Evolutionary conservation across 1,140 invertebrate species (phyloP).

Genomic region (Arion vulgaris): DNA sequence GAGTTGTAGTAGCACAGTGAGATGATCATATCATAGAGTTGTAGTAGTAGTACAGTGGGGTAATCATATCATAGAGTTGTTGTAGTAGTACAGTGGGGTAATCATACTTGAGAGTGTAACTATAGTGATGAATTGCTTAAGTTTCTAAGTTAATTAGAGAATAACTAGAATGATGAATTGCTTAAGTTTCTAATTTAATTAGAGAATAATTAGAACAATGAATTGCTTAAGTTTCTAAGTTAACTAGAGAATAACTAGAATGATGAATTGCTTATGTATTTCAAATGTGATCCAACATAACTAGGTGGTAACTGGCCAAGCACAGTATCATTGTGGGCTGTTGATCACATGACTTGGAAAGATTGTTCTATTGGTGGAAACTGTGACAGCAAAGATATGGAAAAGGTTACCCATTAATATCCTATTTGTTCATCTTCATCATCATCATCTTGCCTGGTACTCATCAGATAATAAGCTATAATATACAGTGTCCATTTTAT

Average conservation of each 20-base stretch:
- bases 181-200: too few relatives aligned
- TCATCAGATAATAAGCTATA: background rate
- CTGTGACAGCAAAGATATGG: slow-evolving; percentile 16
- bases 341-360: slow-evolving; percentile 89
- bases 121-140: too few relatives aligned
- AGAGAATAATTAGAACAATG: too few relatives aligned
- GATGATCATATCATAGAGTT: background rate
- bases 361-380: slow-evolving; percentile 74
- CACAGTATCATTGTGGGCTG: slow-evolving; percentile 92
- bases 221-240: too few relatives aligned
- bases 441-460: too few relatives aligned
- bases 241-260: too few relatives aligned
- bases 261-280: background rate
- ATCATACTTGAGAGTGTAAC: background rate
- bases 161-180: too few relatives aligned
- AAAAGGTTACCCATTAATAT: background rate
- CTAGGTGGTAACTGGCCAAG: slow-evolving; percentile 93
- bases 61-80: background rate
- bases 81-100: background rate
- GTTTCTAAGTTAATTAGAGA: too few relatives aligned
- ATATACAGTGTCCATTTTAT: background rate
- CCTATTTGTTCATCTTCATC: background rate
- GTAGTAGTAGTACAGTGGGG: background rate
- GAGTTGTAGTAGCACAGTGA: background rate
- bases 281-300: slow-evolving; percentile 4